phyloP scores from a whole-genome alignment of 30 jellyfish, hydroid and myxozoan genomes.

The Hydractinia echinata region DNA sequence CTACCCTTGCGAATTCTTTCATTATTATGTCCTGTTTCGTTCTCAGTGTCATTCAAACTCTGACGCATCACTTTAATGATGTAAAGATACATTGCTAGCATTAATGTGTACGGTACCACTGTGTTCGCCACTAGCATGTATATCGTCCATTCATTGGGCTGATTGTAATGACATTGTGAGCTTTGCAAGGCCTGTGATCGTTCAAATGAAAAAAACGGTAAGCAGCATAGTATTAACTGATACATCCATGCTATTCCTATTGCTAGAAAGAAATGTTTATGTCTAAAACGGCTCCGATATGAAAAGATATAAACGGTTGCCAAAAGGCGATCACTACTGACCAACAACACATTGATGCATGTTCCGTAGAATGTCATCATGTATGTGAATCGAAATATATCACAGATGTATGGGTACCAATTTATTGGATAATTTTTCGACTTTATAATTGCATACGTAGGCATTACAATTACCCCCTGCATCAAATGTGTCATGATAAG shows the following conservation, averaged over 20 bases:
- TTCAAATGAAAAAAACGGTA: slow-evolving; percentile 34
- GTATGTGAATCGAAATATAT: slow-evolving; percentile 32
- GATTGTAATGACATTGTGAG: slow-evolving; percentile 30
- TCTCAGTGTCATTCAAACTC: not conserved
- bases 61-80: not conserved
- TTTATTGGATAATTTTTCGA: not conserved
- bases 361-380: slow-evolving; percentile 42
- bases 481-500: slow-evolving; percentile 31
- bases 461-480: slow-evolving; percentile 43
- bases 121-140: slow-evolving; percentile 28
- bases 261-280: not conserved
- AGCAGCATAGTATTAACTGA: slow-evolving; percentile 2
- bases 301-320: slow-evolving; percentile 17
- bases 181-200: not conserved
- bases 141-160: slow-evolving; percentile 32
- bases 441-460: slow-evolving; percentile 22
- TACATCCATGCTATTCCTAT: slow-evolving; percentile 29
- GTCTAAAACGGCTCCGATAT: not conserved
- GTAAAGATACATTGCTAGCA: not conserved
- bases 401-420: slow-evolving; percentile 26
- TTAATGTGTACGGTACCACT: slow-evolving; percentile 9
- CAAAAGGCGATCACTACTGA: slow-evolving; percentile 34
- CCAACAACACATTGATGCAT: slow-evolving; percentile 25
- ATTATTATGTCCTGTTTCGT: not conserved
- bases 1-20: not conserved